Conservation (phyloP, 2,113 vertebrate species). For the Burhinus bistriatus region DNA sequence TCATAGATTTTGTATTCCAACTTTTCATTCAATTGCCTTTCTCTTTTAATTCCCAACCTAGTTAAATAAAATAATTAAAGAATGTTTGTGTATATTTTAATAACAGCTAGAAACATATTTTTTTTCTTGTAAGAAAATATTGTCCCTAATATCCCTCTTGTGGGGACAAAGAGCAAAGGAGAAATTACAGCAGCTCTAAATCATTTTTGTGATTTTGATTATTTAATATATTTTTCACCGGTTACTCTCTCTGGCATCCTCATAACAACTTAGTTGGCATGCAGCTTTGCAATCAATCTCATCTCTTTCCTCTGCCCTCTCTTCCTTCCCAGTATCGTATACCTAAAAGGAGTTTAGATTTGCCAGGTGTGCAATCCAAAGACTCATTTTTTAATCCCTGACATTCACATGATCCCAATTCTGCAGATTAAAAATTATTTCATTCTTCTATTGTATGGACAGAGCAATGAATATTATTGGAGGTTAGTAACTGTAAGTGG, state of each 20-base stretch:
- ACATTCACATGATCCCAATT: not conserved
- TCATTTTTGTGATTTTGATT: constrained; percentile 62
- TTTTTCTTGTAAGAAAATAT: not conserved
- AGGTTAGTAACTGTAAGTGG: constrained; percentile 31
- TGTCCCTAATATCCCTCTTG: constrained; percentile 29
- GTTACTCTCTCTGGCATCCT: constrained; percentile 19
- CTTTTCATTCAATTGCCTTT: not conserved
- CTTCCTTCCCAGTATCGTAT: constrained; percentile 46
- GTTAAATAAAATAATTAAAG: not conserved
- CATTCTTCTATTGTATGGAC: not conserved
- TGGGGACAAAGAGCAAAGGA: constrained; percentile 25
- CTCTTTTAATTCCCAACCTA: not conserved
- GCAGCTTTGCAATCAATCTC: constrained; percentile 59
- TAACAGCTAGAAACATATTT: not conserved
- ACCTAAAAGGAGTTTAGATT: constrained; percentile 52
- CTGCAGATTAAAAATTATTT: constrained; percentile 60
- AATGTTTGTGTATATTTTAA: not conserved
- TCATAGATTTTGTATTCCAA: not conserved
- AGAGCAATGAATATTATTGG: constrained; percentile 7
- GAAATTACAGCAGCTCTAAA: constrained; percentile 46
- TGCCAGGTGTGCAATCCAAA: constrained; percentile 52
- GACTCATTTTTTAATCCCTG: constrained; percentile 53
- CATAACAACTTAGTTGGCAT: constrained; percentile 56
- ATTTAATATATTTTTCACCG: constrained; percentile 67
- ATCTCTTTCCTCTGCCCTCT: not conserved